Base-by-base conservation (phyloP, 2,113 vertebrate species). In the Calidris pugnax region DNA sequence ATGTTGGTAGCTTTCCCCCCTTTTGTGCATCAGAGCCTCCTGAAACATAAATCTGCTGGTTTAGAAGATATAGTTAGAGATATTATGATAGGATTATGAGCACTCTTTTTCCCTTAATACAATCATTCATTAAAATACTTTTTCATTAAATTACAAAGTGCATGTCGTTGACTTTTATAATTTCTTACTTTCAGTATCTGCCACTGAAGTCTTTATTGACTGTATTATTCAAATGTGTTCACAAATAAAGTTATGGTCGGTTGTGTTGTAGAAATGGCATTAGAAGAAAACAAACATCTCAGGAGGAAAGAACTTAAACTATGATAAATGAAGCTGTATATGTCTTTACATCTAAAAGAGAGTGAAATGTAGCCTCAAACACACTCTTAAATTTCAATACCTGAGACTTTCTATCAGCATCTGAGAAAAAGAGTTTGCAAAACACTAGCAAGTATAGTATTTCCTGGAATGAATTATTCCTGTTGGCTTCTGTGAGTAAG, bases 71-170 rank as follows among this genome's bases (percentile, higher is more conserved):
- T 11, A 68, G 72, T 37, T 76, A 79, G 72, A 68, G 67, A 87
- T 48, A 84, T 53, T 71, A 77, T 35, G 35, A 47, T 75, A 88
- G 93, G 87, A 93, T 94, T 90, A 96, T 74, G 86, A 93, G 20
- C 17, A 24, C 37, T 74, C 27, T 91, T 95, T 93, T 16, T 51
- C 22, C 76, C 45, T 81, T 87, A 77, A 55, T 83, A 56, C 35
- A 87, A 18, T 88, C 85, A 89, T 92, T 95, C 60, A 75, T 96
- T 97, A 93, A 95, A 95, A 86, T 73, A 86, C 7, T 66, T 95
- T 95, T 96, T 64, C 37, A 83, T 94, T 91, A 84, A 85, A 93
- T 96, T 86, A 56, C n/a, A 82, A 95, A 19, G 4, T 68, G 14
- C 5, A 8, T 50, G 18, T 90, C 95, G 62, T 72, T 93, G 79